Evolutionary conservation across 2,888 invertebrate species (phyloP).

Genomic region (Schizotus pectinicornis): DNA sequence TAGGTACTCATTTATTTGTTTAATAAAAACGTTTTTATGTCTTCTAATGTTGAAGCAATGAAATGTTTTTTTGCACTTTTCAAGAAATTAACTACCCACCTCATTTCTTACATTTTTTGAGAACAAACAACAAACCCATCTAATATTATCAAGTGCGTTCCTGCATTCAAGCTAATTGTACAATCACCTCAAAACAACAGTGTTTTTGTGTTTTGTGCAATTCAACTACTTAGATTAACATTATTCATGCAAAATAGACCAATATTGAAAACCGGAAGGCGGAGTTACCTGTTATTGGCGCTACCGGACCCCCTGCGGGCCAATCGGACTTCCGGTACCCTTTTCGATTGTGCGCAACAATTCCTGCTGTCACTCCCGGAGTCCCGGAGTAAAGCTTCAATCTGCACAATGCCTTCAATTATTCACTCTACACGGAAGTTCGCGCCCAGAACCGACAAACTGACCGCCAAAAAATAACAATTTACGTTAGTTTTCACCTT

Average conservation of each 20-base stretch:
- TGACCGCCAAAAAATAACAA: too few species aligned
- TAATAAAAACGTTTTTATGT: too few species aligned
- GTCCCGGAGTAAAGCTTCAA: slow-evolving; percentile 14
- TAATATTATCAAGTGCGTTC: too few species aligned
- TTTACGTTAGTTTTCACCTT: too few species aligned
- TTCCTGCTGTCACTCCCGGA: slow-evolving; percentile 27
- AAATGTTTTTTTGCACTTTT: too few species aligned
- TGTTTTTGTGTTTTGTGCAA: too few species aligned
- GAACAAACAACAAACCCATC: too few species aligned
- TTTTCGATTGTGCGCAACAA: slow-evolving; percentile 45
- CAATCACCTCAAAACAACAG: neutral
- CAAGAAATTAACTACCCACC: too few species aligned
- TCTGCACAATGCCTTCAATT: slow-evolving; percentile 10
- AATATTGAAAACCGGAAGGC: slow-evolving; percentile 51
- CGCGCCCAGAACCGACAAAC: too few species aligned
- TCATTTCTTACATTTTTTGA: too few species aligned
- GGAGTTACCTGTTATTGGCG: slow-evolving; percentile 57
- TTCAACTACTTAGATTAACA: neutral
- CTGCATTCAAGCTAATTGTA: neutral
- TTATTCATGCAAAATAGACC: slow-evolving; percentile 32
- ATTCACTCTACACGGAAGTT: neutral
- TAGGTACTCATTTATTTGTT: too few species aligned
- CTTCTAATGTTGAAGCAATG: too few species aligned
- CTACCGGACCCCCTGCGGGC: slow-evolving; percentile 57
- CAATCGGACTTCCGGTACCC: slow-evolving; percentile 59